Percentiles rank a stretch among this genome's conserved stretches.
phyloP scores from a whole-genome alignment of 2,113 vertebrate genomes.

The Heptranchias perlo region DNA sequence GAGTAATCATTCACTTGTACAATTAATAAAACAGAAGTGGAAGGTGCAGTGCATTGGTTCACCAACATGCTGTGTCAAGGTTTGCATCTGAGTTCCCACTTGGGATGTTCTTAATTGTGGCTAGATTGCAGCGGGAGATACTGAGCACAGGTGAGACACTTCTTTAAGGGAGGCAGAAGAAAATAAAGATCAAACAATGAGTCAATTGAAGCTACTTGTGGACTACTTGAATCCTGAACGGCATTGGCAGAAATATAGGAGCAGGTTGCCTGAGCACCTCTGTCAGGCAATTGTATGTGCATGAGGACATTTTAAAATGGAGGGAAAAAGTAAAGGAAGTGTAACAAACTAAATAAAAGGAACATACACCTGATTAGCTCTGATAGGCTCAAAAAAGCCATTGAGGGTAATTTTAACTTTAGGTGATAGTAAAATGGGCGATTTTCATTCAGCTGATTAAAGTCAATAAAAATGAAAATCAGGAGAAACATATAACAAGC shows the following conservation, averaged over 20 bases:
- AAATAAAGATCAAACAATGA: not conserved
- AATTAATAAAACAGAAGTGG: conserved; percentile 13
- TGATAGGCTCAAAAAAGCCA: not conserved
- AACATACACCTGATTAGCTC: not conserved
- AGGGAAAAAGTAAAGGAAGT: not conserved
- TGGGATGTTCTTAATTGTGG: not conserved
- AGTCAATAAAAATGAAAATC: not conserved
- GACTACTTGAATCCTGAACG: not conserved
- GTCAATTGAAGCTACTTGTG: not conserved
- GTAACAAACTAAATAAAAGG: not conserved
- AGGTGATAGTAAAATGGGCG: not conserved
- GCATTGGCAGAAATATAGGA: not conserved
- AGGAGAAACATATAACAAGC: not conserved
- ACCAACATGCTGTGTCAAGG: not conserved
- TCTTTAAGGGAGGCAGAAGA: not conserved
- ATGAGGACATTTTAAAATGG: not conserved
- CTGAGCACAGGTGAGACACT: not conserved
- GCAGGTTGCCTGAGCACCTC: not conserved
- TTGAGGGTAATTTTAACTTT: not conserved
- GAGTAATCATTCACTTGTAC: conserved; percentile 33
- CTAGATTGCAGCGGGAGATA: not conserved
- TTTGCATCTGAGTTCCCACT: not conserved
- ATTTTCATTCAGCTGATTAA: not conserved
- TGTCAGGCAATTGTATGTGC: not conserved
- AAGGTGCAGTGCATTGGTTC: not conserved